Conservation (phyloP, 2,113 vertebrate species). For the Candoia aspera region DNA sequence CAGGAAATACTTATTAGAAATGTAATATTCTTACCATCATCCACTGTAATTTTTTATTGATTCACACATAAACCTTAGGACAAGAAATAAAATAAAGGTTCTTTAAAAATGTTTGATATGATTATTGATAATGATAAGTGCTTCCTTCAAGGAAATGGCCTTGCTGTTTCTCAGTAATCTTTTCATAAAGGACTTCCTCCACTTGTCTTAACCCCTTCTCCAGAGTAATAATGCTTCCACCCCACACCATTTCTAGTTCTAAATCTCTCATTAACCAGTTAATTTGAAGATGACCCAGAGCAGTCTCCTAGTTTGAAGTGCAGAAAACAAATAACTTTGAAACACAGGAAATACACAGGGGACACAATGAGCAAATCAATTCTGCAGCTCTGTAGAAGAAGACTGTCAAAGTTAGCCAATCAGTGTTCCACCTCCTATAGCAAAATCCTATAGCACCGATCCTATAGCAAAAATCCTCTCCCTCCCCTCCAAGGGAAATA, state of each 20-base stretch:
- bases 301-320: background rate
- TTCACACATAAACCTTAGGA: background rate
- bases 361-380: background rate
- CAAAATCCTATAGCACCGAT: no score
- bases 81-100: background rate
- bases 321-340: background rate
- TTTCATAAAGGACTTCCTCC: background rate
- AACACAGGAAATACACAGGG: background rate
- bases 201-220: background rate
- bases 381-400: background rate
- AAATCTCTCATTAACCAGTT: background rate
- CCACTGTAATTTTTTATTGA: background rate
- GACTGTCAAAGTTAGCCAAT: background rate
- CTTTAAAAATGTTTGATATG: background rate
- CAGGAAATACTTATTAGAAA: background rate
- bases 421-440: background rate
- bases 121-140: background rate
- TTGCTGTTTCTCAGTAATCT: conserved; percentile 8
- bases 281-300: background rate
- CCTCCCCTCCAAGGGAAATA: background rate
- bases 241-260: background rate
- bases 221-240: background rate
- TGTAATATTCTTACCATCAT: background rate
- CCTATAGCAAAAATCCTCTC: background rate
- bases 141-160: background rate